Percentiles rank a stretch among this genome's conserved stretches.
Conservation (phyloP, 1,140 invertebrate species). For the Papilio glaucus region DNA sequence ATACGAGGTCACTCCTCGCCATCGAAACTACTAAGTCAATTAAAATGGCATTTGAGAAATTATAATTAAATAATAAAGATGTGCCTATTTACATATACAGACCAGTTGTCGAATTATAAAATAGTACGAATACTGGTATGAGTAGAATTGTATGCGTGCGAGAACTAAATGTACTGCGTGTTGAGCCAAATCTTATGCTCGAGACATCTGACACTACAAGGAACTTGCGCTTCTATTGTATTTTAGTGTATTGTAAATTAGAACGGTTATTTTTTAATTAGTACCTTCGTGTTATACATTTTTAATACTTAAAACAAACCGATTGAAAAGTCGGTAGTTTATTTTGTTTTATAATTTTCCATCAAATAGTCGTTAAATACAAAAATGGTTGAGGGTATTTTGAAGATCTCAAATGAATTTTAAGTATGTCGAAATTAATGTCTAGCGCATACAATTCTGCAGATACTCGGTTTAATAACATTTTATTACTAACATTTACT, state of each 20-base stretch:
- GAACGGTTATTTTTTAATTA: too few relatives aligned
- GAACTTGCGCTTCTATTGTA: too few relatives aligned
- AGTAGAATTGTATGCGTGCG: conserved; percentile 3
- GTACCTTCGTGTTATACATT: too few relatives aligned
- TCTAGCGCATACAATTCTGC: conserved; percentile 12
- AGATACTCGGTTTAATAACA: not conserved
- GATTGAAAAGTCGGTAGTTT: too few relatives aligned
- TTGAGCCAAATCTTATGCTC: not conserved
- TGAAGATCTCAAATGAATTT: not conserved
- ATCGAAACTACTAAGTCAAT: conserved; percentile 17
- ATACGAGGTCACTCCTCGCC: conserved; percentile 12
- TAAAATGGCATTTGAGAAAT: conserved; percentile 30
- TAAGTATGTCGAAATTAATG: not conserved
- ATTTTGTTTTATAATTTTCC: too few relatives aligned
- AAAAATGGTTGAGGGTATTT: not conserved
- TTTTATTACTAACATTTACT: conserved; percentile 12
- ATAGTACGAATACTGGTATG: conserved; percentile 19
- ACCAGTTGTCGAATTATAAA: conserved; percentile 23
- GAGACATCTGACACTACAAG: too few relatives aligned
- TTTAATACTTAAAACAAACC: too few relatives aligned
- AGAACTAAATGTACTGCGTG: too few relatives aligned
- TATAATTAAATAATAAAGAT: conserved; percentile 24
- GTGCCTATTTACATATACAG: conserved; percentile 31
- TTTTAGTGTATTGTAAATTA: too few relatives aligned
- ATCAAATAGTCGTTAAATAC: too few relatives aligned